A percentile compares a stretch with the other conserved stretches of the same genome.
Conservation (phyloP, 2,113 vertebrate genomes). For the Chionomys nivalis region DNA sequence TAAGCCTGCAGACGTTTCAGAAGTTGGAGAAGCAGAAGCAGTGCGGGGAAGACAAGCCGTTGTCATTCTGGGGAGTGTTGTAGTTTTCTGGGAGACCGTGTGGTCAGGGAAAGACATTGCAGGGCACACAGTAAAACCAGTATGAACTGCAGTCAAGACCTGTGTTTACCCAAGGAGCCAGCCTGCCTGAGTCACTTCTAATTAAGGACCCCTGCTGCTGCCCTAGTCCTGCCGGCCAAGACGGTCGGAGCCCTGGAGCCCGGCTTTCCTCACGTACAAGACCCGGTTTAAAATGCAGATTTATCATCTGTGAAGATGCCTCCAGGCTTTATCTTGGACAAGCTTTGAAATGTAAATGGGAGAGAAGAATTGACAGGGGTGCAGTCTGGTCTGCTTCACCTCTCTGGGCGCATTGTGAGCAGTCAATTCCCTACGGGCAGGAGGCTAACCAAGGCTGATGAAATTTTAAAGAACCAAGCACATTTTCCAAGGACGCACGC, state of each 20-base stretch:
- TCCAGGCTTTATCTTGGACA: not conserved
- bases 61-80: fast-evolving
- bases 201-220: fast-evolving
- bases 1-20: not conserved
- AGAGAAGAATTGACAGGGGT: not conserved
- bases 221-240: fast-evolving
- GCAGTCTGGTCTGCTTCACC: not conserved
- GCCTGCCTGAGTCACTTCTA: not conserved
- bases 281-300: not conserved
- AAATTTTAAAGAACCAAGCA: not conserved
- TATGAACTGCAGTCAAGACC: not conserved
- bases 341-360: not conserved
- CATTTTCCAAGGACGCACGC: not conserved
- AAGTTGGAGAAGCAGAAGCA: not conserved
- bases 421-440: not conserved
- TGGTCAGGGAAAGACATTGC: not conserved
- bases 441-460: slow-evolving; percentile 41
- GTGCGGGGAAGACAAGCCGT: not conserved
- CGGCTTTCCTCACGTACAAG: not conserved
- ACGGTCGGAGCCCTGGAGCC: not conserved
- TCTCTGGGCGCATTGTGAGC: not conserved
- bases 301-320: not conserved
- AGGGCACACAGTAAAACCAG: fast-evolving
- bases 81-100: not conserved
- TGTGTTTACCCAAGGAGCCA: not conserved